Evolutionary conservation across 2,888 invertebrate species (phyloP), one percentile per base, ranked within the genome.

Genomic region (Odontocolon sp.): DNA sequence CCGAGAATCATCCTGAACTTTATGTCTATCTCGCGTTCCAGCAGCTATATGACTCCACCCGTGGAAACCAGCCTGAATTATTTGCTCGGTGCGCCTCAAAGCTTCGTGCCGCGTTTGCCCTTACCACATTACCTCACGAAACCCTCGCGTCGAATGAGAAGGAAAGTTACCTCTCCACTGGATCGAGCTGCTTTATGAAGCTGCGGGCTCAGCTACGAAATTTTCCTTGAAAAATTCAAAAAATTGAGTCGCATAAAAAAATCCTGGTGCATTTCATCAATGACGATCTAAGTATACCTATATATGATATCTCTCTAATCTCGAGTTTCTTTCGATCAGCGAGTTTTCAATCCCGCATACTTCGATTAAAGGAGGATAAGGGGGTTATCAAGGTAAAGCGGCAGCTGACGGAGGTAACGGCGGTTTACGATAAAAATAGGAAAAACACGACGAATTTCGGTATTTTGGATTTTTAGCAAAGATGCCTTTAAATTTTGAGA

Each of bases 21-120:
- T 38, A 26, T 38, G 71, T 69, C 73, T 78, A 63, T 56, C 14
- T 50, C 69, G 45, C 59, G 72, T 61, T 69, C 57, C 61, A 64
- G 63, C 73, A 63, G 74, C 79, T 71, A 77, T 77, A 83, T 40
- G 14, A 81, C 79, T 84, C 82, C 79, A 57, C 56, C 66, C 71
- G 63, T 68, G 66, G 56, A 78, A 80, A 78, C 77, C 77, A 54
- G 78, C 59, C 72, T 86, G 84, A 86, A 85, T 86, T 85, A 86
- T 86, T 86, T 86, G 84, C 84, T 82, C 66, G 83, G 80, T 81
- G 74, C 80, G 79, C 81, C 81, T 82, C 84, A 83, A 84, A 84
- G 83, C 83, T 80, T 80, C 79, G 77, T 81, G 77, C 80, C 70
- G 72, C 78, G 80, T 80, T 82, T 68, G 77, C 79, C 77, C 78